These are phyloP conservation scores for Atherix ibis DNA, from an alignment of 2,888 invertebrate genomes.

Conservation along the genomic window DNA sequence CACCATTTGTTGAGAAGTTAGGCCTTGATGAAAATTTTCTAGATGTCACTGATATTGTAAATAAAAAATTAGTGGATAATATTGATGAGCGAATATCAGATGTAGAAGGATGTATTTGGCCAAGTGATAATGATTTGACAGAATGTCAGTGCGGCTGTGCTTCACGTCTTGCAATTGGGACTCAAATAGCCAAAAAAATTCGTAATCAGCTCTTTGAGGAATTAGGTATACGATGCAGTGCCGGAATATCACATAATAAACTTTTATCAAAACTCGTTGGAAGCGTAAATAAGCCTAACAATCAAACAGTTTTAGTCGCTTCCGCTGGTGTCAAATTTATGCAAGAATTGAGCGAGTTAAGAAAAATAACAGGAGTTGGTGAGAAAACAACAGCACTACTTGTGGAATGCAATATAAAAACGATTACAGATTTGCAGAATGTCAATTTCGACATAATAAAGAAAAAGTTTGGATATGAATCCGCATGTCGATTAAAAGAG, in stretches of 20 bases:
- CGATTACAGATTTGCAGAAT: constrained; percentile 51
- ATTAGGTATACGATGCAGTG: constrained; percentile 61
- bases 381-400: constrained; percentile 50
- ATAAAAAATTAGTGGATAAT: constrained; percentile 15
- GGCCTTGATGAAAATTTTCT: constrained; percentile 77
- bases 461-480: constrained; percentile 48
- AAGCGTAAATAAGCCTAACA: constrained; percentile 59
- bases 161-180: constrained; percentile 48
- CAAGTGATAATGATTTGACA: constrained; percentile 38
- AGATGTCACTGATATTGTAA: constrained; percentile 50
- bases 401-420: constrained; percentile 45
- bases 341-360: constrained; percentile 43
- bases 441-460: constrained; percentile 40
- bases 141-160: constrained; percentile 63
- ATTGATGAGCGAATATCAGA: constrained; percentile 9
- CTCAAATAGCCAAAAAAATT: constrained; percentile 61
- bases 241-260: constrained; percentile 74
- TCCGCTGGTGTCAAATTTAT: constrained; percentile 49
- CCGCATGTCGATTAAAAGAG: constrained; percentile 51
- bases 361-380: constrained; percentile 62
- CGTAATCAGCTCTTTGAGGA: constrained; percentile 49
- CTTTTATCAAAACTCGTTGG: constrained; percentile 64
- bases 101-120: constrained; percentile 38
- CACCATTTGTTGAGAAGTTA: constrained; percentile 58
- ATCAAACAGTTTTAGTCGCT: constrained; percentile 65